Conservation (phyloP, 2,797 vertebrate genomes). For the Pseudomugil gertrudae region DNA sequence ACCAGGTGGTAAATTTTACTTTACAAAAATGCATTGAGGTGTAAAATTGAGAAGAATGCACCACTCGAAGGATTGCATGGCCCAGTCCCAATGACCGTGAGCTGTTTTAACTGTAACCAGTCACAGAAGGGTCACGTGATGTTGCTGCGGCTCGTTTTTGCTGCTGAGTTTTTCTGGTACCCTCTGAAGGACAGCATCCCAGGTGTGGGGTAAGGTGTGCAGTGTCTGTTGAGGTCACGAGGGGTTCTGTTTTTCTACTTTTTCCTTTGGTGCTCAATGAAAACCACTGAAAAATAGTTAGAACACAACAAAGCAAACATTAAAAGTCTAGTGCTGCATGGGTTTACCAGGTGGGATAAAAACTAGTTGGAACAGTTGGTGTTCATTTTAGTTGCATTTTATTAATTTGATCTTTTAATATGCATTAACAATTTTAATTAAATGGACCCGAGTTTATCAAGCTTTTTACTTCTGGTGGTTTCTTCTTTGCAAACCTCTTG, state of each 20-base stretch:
- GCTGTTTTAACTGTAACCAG: no score
- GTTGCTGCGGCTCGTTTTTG: no score
- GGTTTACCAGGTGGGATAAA: background rate
- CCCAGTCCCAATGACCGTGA: background rate
- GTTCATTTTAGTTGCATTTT: background rate
- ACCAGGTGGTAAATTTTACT: slow-evolving; percentile 4
- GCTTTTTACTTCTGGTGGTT: background rate
- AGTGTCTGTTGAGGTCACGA: no score
- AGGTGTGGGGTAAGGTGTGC: no score
- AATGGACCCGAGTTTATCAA: background rate
- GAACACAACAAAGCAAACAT: background rate
- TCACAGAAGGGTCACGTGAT: no score
- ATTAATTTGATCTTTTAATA: background rate
- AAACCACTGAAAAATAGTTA: background rate
- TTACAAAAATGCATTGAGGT: background rate
- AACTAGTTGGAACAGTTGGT: background rate
- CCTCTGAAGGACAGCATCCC: no score
- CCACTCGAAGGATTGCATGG: background rate
- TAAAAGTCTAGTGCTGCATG: background rate
- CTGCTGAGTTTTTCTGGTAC: no score
- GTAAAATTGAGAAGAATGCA: background rate
- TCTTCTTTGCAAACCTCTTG: background rate
- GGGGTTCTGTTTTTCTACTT: no score
- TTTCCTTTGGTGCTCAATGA: no score
- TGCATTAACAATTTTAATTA: background rate